These are phyloP conservation scores for Copidosoma floridanum DNA, from an alignment of 1,140 invertebrate genomes.

Conservation along the genomic window DNA sequence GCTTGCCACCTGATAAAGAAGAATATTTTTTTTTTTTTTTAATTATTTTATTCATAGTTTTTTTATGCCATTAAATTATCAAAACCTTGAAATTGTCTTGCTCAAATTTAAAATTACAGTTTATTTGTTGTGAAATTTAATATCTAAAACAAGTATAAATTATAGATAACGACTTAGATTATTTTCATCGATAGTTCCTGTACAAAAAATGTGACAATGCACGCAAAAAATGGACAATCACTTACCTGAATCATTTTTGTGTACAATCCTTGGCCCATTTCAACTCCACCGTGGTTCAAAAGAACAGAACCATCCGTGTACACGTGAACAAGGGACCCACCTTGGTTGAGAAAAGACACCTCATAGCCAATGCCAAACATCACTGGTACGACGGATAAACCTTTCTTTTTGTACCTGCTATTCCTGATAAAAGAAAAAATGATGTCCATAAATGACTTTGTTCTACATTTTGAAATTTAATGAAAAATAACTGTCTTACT, in stretches of 20 bases:
- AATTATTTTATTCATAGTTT: neutral
- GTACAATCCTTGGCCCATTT: conserved; percentile 95
- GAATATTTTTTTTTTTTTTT: neutral
- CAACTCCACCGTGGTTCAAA: conserved; percentile 84
- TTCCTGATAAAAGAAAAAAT: no score
- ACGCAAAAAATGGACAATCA: neutral
- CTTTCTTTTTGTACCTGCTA: conserved; percentile 84
- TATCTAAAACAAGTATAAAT: neutral
- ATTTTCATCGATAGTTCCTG: no score
- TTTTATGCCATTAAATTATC: neutral
- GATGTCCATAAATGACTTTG: conserved; percentile 13
- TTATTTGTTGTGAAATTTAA: conserved; percentile 2
- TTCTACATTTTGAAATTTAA: neutral
- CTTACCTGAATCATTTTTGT: conserved; percentile 89
- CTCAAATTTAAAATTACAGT: neutral
- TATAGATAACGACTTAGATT: no score
- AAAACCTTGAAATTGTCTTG: neutral
- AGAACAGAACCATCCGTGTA: conserved; percentile 91
- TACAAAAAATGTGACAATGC: no score
- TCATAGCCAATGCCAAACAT: conserved; percentile 89
- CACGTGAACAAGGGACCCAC: conserved; percentile 84
- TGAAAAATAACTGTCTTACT: conserved; percentile 57
- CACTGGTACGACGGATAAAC: conserved; percentile 80
- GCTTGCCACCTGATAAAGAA: conserved; percentile 62
- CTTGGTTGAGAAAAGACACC: conserved; percentile 79